phyloP scores from a whole-genome alignment of 2,888 invertebrate genomes.

The Phaedon cochleariae region DNA sequence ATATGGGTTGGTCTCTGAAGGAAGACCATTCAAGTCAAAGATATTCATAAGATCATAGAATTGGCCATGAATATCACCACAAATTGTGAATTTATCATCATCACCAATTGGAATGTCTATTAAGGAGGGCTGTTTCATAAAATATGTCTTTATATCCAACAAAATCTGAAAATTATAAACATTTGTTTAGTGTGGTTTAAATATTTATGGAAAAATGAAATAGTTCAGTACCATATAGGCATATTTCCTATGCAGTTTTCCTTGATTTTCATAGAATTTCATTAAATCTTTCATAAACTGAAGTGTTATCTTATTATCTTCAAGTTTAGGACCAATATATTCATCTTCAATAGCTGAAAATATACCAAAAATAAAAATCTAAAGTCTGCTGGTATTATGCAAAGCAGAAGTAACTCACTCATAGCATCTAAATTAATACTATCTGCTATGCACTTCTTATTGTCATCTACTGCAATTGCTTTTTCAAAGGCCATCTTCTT shows the following conservation, averaged over 20 bases:
- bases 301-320: constrained; percentile 86
- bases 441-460: constrained; percentile 86
- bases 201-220: neutral
- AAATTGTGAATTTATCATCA: constrained; percentile 93
- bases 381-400: neutral
- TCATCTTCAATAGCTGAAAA: constrained; percentile 92
- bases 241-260: constrained; percentile 94
- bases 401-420: constrained; percentile 72
- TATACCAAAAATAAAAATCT: constrained; percentile 1
- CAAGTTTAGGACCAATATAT: constrained; percentile 90
- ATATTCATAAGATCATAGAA: constrained; percentile 98
- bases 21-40: constrained; percentile 95
- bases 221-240: constrained; percentile 83
- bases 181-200: constrained; percentile 18
- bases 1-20: constrained; percentile 95
- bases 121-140: constrained; percentile 85
- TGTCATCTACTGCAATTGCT: constrained; percentile 94
- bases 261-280: constrained; percentile 89
- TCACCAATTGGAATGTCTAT: constrained; percentile 89
- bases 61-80: constrained; percentile 99
- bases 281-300: constrained; percentile 90
- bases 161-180: constrained; percentile 76
- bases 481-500: constrained; percentile 95
- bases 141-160: constrained; percentile 85
- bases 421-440: constrained; percentile 89